Evolutionary conservation across 2,113 vertebrate genomes (phyloP).

Genomic region (Paradoxurus hermaphroditus): DNA sequence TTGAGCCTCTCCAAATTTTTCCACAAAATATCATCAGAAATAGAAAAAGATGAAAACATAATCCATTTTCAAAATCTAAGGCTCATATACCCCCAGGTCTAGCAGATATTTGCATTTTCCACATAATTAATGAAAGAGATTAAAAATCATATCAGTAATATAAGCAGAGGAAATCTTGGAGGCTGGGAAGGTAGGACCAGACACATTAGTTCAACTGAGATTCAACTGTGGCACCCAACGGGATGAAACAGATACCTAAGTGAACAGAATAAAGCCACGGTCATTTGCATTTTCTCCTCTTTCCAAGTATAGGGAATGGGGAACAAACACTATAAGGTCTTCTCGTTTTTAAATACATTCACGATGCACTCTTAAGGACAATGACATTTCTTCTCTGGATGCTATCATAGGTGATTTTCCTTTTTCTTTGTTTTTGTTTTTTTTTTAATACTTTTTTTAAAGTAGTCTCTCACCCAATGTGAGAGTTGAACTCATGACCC

Average conservation of each 20-base stretch:
- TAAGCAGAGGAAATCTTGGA: not conserved
- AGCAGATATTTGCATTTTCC: not conserved
- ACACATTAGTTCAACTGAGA: not conserved
- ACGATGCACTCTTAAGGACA: not conserved
- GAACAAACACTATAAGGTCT: not conserved
- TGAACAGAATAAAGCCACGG: not conserved
- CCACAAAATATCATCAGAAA: not conserved
- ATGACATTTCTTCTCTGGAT: not conserved
- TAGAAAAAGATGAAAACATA: not conserved
- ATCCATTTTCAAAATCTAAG: conserved; percentile 12
- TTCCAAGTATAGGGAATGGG: not conserved
- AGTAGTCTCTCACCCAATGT: not conserved
- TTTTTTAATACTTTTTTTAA: not conserved
- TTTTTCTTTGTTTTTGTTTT: not conserved
- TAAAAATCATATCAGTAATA: not conserved
- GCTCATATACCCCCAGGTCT: not conserved
- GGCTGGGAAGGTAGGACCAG: not conserved
- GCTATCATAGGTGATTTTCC: not conserved
- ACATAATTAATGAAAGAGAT: not conserved
- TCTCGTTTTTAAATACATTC: not conserved
- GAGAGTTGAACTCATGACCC: not conserved
- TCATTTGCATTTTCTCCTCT: not conserved
- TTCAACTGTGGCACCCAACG: not conserved
- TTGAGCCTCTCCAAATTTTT: not conserved
- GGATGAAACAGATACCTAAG: not conserved